Evolutionary conservation across 2,113 vertebrate species (phyloP), one percentile per base, ranked within the genome.

Genomic region (Potamarius usumacintae): DNA sequence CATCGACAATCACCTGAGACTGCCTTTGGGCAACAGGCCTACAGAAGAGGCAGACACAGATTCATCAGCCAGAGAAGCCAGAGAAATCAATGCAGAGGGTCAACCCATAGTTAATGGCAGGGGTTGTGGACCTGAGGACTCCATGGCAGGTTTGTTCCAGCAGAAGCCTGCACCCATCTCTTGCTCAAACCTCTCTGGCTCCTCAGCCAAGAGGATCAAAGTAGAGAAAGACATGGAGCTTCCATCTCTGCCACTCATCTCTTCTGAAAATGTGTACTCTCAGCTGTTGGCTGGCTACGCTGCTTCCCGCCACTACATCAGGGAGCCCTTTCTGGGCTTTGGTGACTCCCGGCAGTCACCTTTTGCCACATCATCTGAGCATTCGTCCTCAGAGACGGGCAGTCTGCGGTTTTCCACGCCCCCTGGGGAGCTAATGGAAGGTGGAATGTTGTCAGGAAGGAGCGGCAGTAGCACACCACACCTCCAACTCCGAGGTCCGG

Each of bases 331-430:
- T 94, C 94, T 99, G 87, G 97, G 97, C 92, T 99, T 99, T 95
- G 96, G 96, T 81, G 97, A 99, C 94, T 97, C 98, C 88, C 97
- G 98, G 84, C 98, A 99, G 96, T 99, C 98, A 7, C 98, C 98
- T 88, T 99, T 99, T 0, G 98, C 94, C 89, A 99, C 98, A 74
- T 99, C 98, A 87, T 99, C 98, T 0, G 98, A 99, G 96, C 98
- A 99, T 94, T 99, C 98, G 0, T 99, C 98, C 0, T 99, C 98
- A 0, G 98, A 99, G 94, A 99, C 99, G 0, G 98, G 98, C 88
- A 99, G 97, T 96, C 96, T 99, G 89, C 97, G 98, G 91, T 99
- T 98, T 96, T 99, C 97, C 94, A 99, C 98, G 80, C 98, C 98
- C 0, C 98, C 98, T 0, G 97, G 98, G 63, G 98, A 99, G 94